phyloP scores from a whole-genome alignment of 1,140 invertebrate genomes.

The Hypothenemus hampei region DNA sequence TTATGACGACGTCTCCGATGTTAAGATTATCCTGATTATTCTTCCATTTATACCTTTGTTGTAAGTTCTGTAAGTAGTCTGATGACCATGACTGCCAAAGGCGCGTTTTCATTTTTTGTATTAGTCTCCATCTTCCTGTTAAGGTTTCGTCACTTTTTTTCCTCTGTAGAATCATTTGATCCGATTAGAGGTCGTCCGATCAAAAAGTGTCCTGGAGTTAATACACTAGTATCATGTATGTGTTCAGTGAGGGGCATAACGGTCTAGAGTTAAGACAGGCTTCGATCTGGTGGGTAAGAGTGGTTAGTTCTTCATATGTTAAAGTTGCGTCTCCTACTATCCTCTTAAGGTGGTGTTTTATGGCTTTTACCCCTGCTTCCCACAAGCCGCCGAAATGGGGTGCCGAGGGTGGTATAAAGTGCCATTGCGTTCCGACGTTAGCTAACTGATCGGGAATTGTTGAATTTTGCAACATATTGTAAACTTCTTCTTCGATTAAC shows the following conservation, averaged over 20 bases:
- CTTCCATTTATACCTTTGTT: slow-evolving; percentile 30
- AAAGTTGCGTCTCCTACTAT: too few species aligned
- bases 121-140: too few species aligned
- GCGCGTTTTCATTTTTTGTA: slow-evolving; percentile 25
- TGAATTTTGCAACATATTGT: not conserved
- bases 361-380: slow-evolving; percentile 29
- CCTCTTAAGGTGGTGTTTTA: slow-evolving; percentile 28
- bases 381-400: slow-evolving; percentile 32
- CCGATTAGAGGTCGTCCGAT: too few species aligned
- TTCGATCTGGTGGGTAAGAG: too few species aligned
- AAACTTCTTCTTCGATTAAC: not conserved
- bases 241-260: too few species aligned
- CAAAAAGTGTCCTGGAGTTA: too few species aligned
- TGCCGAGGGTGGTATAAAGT: slow-evolving; percentile 41
- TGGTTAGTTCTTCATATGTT: too few species aligned
- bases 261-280: too few species aligned
- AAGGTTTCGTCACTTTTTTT: too few species aligned
- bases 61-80: slow-evolving; percentile 33
- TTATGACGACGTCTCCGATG: slow-evolving; percentile 34
- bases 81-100: slow-evolving; percentile 33
- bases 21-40: slow-evolving; percentile 5
- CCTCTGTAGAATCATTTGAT: too few species aligned
- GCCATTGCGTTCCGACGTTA: slow-evolving; percentile 33
- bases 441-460: not conserved
- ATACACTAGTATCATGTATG: too few species aligned